Conservation (phyloP, 1,140 invertebrate species). For the Orius insidiosus region DNA sequence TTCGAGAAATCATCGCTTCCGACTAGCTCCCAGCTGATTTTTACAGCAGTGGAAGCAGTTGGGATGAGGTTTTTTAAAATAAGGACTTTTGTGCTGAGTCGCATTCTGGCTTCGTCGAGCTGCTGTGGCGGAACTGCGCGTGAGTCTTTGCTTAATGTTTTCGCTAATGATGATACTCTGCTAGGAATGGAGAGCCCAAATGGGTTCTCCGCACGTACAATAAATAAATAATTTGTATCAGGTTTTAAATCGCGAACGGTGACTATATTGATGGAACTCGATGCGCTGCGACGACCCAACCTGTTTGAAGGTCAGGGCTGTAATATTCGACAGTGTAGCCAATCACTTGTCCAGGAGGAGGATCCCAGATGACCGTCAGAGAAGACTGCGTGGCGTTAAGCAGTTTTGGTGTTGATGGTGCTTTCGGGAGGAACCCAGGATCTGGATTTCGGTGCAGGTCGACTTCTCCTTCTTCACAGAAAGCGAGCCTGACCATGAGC, state of each 20-base stretch:
- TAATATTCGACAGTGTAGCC: slow-evolving; percentile 78
- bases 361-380: slow-evolving; percentile 63
- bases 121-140: slow-evolving; percentile 60
- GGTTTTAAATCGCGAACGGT: slow-evolving; percentile 53
- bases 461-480: slow-evolving; percentile 43
- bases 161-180: slow-evolving; percentile 42
- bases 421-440: slow-evolving; percentile 54
- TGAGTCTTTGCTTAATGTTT: slow-evolving; percentile 44
- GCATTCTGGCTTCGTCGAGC: slow-evolving; percentile 56
- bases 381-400: slow-evolving; percentile 60
- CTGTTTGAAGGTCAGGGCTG: slow-evolving; percentile 61
- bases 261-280: slow-evolving; percentile 44
- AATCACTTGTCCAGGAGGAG: slow-evolving; percentile 28
- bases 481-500: slow-evolving; percentile 63
- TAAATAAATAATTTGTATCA: slow-evolving; percentile 70
- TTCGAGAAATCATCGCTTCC: slow-evolving; percentile 45
- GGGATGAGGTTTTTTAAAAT: slow-evolving; percentile 58
- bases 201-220: slow-evolving; percentile 73
- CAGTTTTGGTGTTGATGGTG: slow-evolving; percentile 49
- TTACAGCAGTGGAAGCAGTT: slow-evolving; percentile 60
- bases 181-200: slow-evolving; percentile 60
- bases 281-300: slow-evolving; percentile 54
- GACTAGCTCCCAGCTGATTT: slow-evolving; percentile 56
- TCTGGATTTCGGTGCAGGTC: slow-evolving; percentile 57
- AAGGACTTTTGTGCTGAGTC: slow-evolving; percentile 65